Conservation (phyloP, 2,888 invertebrate genomes). For the Mythimna lalbum region DNA sequence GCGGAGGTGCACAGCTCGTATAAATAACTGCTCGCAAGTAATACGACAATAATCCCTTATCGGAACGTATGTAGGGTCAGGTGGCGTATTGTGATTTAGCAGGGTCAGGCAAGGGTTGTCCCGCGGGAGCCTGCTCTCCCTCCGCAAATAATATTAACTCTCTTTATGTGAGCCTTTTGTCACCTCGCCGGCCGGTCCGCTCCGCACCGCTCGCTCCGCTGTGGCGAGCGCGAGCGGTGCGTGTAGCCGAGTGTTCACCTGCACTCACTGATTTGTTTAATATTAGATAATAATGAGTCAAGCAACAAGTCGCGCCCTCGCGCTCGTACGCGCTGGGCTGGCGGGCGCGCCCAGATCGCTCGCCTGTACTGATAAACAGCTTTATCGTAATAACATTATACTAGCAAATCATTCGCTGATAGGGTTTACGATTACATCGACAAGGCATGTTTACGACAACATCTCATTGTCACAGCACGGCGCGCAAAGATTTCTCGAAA, state of each 20-base stretch:
- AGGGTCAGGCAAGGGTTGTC: conserved; percentile 67
- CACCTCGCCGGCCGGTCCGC: conserved; percentile 61
- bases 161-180: conserved; percentile 76
- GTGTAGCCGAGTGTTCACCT: background rate
- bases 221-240: background rate
- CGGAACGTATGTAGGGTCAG: conserved; percentile 72
- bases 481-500: background rate
- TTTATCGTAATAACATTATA: conserved; percentile 41
- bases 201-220: background rate
- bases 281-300: conserved; percentile 23
- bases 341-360: conserved; percentile 43
- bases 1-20: conserved; percentile 40
- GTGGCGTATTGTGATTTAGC: conserved; percentile 71
- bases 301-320: conserved; percentile 25
- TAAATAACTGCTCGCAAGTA: conserved; percentile 67
- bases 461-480: background rate
- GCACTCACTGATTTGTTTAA: conserved; percentile 27
- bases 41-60: conserved; percentile 75
- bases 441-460: conserved; percentile 10
- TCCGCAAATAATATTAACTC: conserved; percentile 81
- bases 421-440: conserved; percentile 27
- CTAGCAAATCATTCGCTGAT: conserved; percentile 41
- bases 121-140: conserved; percentile 62
- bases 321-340: background rate
- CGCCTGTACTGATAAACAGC: conserved; percentile 37